Base-by-base conservation (phyloP, 2,888 invertebrate genomes). In the Balanococcus diminutus region DNA sequence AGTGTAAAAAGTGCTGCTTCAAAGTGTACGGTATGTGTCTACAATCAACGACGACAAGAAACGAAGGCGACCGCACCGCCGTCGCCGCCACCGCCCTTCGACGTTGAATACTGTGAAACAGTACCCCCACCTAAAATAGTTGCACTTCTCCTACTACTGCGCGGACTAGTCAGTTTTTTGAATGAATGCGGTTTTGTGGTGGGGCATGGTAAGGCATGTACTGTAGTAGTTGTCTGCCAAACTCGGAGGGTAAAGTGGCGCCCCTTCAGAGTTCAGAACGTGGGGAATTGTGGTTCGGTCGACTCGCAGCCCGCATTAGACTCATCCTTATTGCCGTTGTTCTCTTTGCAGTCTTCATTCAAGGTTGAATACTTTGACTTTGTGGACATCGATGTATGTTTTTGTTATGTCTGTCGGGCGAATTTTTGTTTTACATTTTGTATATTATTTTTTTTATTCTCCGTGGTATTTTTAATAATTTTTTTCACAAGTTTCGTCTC, bases 271-370 rank as follows among this genome's bases (percentile, higher is more conserved):
- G n/a, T 81, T 83, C 83, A 56, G 32, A 56, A 83, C 83, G 83
- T 83, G 83, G 83, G 83, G 83, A 83, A 83, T 83, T 83, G 83
- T 83, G 83, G 83, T 83, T 83, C 83, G 83, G 83, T 83, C 83
- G 83, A 83, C 83, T 39, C 81, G 83, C 83, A 61, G 56, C 83
- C 61, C 28, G 83, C 61, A 75, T 46, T 46, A 42, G 83, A 61
- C 83, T 83, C 83, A 83, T 83, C 83, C 83, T 83, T 83, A 83
- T 83, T 83, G 46, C 83, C 46, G 83, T 83, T 83, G 83, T 83
- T 83, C 83, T 83, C 83, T 83, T 25, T 83, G 19, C 51, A 83
- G 83, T 56, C 51, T 83, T 83, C 83, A 83, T 83, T 83, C 83
- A 83, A 83, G 83, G 83, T 83, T 83, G 83, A 83, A 83, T 56